These are phyloP conservation scores for Bombus sylvicola DNA, from an alignment of 1,140 invertebrate species.

Conservation along the genomic window DNA sequence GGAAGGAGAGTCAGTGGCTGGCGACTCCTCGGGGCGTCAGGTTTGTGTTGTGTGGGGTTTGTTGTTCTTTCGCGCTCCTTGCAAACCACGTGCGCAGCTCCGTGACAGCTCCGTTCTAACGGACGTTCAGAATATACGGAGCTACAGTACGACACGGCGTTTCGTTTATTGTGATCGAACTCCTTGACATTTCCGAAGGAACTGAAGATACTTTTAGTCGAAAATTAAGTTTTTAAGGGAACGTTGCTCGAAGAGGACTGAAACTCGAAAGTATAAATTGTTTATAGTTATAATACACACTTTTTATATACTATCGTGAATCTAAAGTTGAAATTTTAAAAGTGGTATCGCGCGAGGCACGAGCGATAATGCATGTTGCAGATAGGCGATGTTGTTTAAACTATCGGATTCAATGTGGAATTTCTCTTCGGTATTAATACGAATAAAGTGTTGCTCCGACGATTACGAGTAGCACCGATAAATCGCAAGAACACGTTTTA, in stretches of 20 bases:
- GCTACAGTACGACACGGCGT: background rate
- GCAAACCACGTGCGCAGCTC: constrained; percentile 74
- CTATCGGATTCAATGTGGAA: background rate
- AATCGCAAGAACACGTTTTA: background rate
- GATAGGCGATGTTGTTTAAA: background rate
- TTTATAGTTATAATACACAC: background rate
- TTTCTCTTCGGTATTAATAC: background rate
- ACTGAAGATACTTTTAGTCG: background rate
- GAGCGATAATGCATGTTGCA: too few relatives aligned
- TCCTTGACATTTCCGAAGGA: background rate
- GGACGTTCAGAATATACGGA: background rate
- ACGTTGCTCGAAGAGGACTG: background rate
- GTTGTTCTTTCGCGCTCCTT: constrained; percentile 57
- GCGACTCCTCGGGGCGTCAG: constrained; percentile 78
- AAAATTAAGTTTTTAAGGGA: background rate
- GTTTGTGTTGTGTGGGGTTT: constrained; percentile 70
- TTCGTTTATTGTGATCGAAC: background rate
- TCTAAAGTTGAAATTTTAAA: background rate
- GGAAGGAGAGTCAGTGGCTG: constrained; percentile 75
- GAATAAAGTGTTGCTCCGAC: background rate
- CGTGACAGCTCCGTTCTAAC: constrained; percentile 68
- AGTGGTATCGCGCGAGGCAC: background rate
- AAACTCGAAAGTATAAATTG: background rate
- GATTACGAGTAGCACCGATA: background rate
- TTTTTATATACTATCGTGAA: background rate